These are phyloP conservation scores for Bostrychus sinensis DNA, from an alignment of 2,113 vertebrate species.

Conservation along the genomic window DNA sequence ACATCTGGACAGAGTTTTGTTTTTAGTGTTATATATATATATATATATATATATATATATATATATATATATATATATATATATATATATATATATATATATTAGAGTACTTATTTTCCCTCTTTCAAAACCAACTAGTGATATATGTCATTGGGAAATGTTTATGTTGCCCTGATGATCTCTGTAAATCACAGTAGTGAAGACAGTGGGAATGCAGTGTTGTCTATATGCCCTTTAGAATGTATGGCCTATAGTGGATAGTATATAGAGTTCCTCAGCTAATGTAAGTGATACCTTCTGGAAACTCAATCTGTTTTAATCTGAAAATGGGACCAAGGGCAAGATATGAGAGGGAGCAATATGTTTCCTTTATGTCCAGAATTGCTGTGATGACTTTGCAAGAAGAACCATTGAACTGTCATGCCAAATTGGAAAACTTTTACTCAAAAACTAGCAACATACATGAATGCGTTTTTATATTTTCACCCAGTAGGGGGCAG, in stretches of 20 bases:
- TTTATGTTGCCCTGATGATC: not conserved
- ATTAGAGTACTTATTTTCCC: no score
- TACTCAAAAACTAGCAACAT: no score
- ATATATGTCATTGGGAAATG: not conserved
- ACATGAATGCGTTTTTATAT: not conserved
- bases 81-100: no score
- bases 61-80: no score
- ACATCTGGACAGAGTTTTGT: no score
- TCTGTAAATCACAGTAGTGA: not conserved
- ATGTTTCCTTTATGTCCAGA: constrained; percentile 11
- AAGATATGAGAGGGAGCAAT: constrained; percentile 24
- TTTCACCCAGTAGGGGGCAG: constrained; percentile 61
- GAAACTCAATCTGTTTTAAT: constrained; percentile 55
- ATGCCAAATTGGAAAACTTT: no score
- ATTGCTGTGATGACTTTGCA: not conserved
- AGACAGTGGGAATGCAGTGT: constrained; percentile 8
- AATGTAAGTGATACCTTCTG: constrained; percentile 57
- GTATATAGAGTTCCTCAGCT: constrained; percentile 17
- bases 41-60: no score
- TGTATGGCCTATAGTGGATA: constrained; percentile 36
- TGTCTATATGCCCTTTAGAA: constrained; percentile 32
- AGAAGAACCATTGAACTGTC: not conserved
- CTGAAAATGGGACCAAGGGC: constrained; percentile 56
- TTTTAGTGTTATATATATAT: no score
- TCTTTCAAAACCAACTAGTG: no score